Evolutionary conservation across 2,888 invertebrate species (phyloP), one percentile per base, ranked within the genome.

Genomic region (Athrips mouffetella): DNA sequence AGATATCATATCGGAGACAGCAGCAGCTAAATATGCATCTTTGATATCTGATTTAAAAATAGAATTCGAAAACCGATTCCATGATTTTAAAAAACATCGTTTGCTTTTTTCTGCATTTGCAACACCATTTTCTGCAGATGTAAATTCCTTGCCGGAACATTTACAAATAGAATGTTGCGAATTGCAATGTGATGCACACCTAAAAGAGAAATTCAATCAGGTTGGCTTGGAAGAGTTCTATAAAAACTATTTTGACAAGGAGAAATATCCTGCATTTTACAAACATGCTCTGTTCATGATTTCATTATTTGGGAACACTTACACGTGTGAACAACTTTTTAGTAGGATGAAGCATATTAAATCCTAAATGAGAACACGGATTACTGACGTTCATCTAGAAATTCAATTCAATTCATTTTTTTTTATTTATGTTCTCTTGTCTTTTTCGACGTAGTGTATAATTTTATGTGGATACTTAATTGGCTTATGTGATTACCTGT

Each of bases 181-280:
- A 27, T 10, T 27, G 27, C 27, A 27, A 27, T 27, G 27, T 27
- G 27, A 27, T 27, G 7, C 27, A 27, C 27, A 27, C 10, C 27
- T 27, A 27, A 27, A 27, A 27, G 27, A 27, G 27, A 27, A 27
- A 27, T 27, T 27, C 27, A 27, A 27, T 27, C 27, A 27, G 27
- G 27, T 27, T 27, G 27, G 27, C 27, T 35, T 53, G 52, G 52
- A 52, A 48, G 48, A 54, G 41, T 53, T 50, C 30, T 54, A n/a
- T 52, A 54, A 44, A 37, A 50, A 27, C 27, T 27, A 27, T 27
- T 27, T 27, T 46, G 48, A 48, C 44, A 55, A 46, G 29, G 49
- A 55, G 16, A 53, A 55, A 50, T 50, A 55, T 48, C 37, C 50
- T 27, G 44, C 39, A 25, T 51, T 55, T 53, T 46, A 51, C 47